Evolutionary conservation across 2,797 vertebrate genomes (phyloP), one percentile per base, ranked within the genome.

Genomic region (Huso huso): DNA sequence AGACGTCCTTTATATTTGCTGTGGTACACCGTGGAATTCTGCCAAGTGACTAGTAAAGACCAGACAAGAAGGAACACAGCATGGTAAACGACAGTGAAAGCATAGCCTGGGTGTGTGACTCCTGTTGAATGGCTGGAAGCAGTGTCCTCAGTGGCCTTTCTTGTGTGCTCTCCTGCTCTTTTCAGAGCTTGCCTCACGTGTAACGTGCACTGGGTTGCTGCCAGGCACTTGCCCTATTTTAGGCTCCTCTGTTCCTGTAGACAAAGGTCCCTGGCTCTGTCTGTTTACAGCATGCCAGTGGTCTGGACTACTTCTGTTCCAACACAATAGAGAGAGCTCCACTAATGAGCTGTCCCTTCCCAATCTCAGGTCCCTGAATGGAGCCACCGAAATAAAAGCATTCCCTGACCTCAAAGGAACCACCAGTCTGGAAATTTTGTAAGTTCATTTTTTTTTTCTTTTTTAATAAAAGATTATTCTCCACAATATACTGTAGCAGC

Each of bases 341-440:
- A 76, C 71, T 76, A 68, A 69, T 70, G 69, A 79, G 72, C 67
- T 71, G 62, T 55, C 68, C 48, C 66, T 60, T 48, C 66, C 68
- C 12, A 48, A 37, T 80, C 77, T 65, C 82, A 97, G 95, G 72
- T 97, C 95, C 0, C 86, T 97, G 73, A 96, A 97, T 0, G 93
- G 95, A 57, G 95, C 94, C 62, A 90, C 84, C 0, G 91, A 94
- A 80, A 93, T 95, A 80, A 89, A 79, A 80, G 92, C 95, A 75
- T 94, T 97, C 77, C 95, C 94, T 0, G 91, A 96, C 81, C 89
- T 96, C 52, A 95, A 93, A 86, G 95, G 94, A 88, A 96, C 95
- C 76, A 94, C 90, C 74, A 96, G 92, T 82, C 87, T 97, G 79
- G 92, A 96, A 90, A 91, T 94, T 78, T 81, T 97, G 95, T 96